Percentiles rank a stretch among this genome's conserved stretches.
These are phyloP conservation scores for Idaea aversata DNA, from an alignment of 2,888 invertebrate species.

Conservation along the genomic window DNA sequence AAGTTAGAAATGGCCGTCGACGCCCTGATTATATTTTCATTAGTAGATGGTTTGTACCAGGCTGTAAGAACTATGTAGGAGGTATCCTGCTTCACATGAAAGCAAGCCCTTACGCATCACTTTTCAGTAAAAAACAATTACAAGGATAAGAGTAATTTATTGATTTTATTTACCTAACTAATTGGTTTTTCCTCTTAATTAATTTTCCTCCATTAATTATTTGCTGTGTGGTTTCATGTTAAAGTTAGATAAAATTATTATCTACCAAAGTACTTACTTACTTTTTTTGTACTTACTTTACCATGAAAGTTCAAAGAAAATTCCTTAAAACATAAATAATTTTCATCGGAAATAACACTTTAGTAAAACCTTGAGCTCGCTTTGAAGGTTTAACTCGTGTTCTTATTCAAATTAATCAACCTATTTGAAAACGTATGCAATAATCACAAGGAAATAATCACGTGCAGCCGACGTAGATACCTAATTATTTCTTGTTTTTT, in stretches of 20 bases:
- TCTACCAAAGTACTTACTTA: not conserved
- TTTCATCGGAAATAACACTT: not conserved
- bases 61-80: too few species aligned
- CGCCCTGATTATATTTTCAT: too few species aligned
- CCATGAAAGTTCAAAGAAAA: not conserved
- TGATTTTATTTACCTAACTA: too few species aligned
- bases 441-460: slow-evolving; percentile 35
- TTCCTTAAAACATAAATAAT: not conserved
- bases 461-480: slow-evolving; percentile 19
- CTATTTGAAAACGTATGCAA: slow-evolving; percentile 27
- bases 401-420: slow-evolving; percentile 23
- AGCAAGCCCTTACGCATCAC: too few species aligned
- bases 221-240: too few species aligned
- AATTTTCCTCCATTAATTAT: too few species aligned
- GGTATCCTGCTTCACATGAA: too few species aligned
- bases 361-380: not conserved
- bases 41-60: too few species aligned
- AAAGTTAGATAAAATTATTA: not conserved
- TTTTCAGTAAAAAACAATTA: too few species aligned
- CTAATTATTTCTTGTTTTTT: slow-evolving; percentile 6
- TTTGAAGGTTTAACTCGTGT: slow-evolving; percentile 14
- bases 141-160: too few species aligned
- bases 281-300: not conserved
- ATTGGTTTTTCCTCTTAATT: too few species aligned
- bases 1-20: too few species aligned